Evolutionary conservation across 2,888 invertebrate species (phyloP).

Genomic region (Tetropium fuscum): DNA sequence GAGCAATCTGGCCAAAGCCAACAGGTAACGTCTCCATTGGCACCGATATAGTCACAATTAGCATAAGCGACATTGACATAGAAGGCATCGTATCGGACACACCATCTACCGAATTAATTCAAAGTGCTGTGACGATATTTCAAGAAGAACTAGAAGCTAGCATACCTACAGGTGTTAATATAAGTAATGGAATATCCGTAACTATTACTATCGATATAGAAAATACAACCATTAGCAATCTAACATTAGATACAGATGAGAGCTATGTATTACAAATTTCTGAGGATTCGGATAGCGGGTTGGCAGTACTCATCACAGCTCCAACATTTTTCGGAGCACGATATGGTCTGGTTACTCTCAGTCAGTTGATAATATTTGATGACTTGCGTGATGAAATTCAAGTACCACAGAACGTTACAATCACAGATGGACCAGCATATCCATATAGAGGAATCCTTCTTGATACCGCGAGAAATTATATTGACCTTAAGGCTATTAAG

Average conservation of each 20-base stretch:
- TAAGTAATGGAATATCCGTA: constrained; percentile 65
- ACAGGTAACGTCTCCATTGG: constrained; percentile 71
- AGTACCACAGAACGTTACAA: constrained; percentile 72
- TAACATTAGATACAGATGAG: constrained; percentile 72
- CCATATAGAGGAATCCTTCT: constrained; percentile 80
- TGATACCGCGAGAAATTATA: constrained; percentile 92
- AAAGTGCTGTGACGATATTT: constrained; percentile 54
- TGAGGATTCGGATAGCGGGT: constrained; percentile 63
- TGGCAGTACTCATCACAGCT: constrained; percentile 71
- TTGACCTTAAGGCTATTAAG: constrained; percentile 78
- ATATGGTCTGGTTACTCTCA: constrained; percentile 76
- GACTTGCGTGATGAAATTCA: constrained; percentile 72
- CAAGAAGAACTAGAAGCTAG: constrained; percentile 44
- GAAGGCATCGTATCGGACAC: constrained; percentile 60
- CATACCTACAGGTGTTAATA: constrained; percentile 33
- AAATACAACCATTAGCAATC: constrained; percentile 40
- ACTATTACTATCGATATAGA: constrained; percentile 60
- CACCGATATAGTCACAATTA: constrained; percentile 67
- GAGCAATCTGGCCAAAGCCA: constrained; percentile 74
- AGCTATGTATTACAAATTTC: constrained; percentile 68
- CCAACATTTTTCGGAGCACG: constrained; percentile 76
- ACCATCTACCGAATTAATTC: constrained; percentile 50
- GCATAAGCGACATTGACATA: constrained; percentile 69
- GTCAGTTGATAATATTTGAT: constrained; percentile 77
- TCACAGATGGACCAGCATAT: constrained; percentile 86